Conservation (phyloP, 2,888 invertebrate genomes). For the Lysandra coridon region DNA sequence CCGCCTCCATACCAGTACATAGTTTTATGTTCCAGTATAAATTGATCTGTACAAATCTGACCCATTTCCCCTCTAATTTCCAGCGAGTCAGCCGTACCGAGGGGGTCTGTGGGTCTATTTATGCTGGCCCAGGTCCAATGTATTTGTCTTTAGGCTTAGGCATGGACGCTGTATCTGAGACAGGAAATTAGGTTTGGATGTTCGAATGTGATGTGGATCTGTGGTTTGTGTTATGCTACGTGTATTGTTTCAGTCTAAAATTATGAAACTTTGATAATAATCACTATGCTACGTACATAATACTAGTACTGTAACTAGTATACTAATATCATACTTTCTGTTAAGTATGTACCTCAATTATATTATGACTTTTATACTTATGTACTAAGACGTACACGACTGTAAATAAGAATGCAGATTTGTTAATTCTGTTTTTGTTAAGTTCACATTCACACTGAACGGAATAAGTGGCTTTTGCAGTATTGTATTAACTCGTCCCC, state of each 20-base stretch:
- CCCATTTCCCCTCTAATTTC: conserved; percentile 36
- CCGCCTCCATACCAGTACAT: conserved; percentile 37
- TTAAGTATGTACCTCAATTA: too few relatives aligned
- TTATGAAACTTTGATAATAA: not conserved
- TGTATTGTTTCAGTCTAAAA: not conserved
- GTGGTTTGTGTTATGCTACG: conserved; percentile 50
- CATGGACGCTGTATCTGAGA: conserved; percentile 68
- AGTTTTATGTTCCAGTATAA: conserved; percentile 34
- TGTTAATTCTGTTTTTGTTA: not conserved
- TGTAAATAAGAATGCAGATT: too few relatives aligned
- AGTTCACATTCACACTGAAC: not conserved
- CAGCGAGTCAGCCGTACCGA: conserved; percentile 30
- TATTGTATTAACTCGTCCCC: conserved; percentile 43
- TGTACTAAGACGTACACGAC: too few relatives aligned
- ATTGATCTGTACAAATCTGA: conserved; percentile 38
- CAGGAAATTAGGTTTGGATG: conserved; percentile 79
- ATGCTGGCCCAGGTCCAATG: conserved; percentile 53
- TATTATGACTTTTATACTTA: too few relatives aligned
- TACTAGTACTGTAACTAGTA: too few relatives aligned
- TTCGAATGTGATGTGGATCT: conserved; percentile 60
- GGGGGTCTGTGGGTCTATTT: conserved; percentile 46
- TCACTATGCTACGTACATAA: too few relatives aligned
- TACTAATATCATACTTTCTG: too few relatives aligned
- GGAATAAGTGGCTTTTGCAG: conserved; percentile 38
- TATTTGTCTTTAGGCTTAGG: conserved; percentile 75